Evolutionary conservation across 2,888 invertebrate genomes (phyloP).

Genomic region (Aplocera efformata): DNA sequence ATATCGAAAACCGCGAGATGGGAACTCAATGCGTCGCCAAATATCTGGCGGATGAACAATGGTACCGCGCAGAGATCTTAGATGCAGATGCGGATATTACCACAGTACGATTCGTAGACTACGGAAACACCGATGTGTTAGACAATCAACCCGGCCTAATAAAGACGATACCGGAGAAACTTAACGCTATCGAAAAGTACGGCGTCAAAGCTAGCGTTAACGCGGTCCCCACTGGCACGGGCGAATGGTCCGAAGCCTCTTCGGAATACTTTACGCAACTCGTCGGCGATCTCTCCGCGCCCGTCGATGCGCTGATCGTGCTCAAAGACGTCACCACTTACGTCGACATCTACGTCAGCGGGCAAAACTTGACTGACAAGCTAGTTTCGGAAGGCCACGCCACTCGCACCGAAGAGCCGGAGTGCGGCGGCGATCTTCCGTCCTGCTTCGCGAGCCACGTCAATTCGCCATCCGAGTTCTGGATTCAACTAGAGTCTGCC

Average conservation of each 20-base stretch:
- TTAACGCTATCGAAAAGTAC: slow-evolving; percentile 77
- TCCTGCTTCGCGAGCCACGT: slow-evolving; percentile 88
- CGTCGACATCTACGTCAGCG: slow-evolving; percentile 83
- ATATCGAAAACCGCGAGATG: slow-evolving; percentile 79
- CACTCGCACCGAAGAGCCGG: slow-evolving; percentile 71
- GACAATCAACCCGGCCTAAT: slow-evolving; percentile 81
- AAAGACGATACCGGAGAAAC: slow-evolving; percentile 81
- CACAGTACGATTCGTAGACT: slow-evolving; percentile 88
- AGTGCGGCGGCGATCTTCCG: slow-evolving; percentile 68
- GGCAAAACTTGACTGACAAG: slow-evolving; percentile 81
- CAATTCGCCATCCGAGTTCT: slow-evolving; percentile 88
- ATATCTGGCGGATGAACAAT: slow-evolving; percentile 90
- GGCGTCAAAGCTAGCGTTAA: slow-evolving; percentile 85
- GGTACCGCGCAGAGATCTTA: slow-evolving; percentile 95
- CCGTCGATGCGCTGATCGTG: slow-evolving; percentile 76
- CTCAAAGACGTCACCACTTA: slow-evolving; percentile 82
- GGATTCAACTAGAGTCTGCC: slow-evolving; percentile 87
- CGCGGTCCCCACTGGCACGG: slow-evolving; percentile 82
- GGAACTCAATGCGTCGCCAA: slow-evolving; percentile 87
- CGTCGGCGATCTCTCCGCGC: slow-evolving; percentile 71
- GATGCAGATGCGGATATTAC: slow-evolving; percentile 88
- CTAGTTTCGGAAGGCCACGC: slow-evolving; percentile 82
- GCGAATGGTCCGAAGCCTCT: slow-evolving; percentile 84
- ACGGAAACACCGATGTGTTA: slow-evolving; percentile 88
- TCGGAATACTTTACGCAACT: slow-evolving; percentile 78